Base-by-base conservation (phyloP, 2,888 invertebrate genomes). In the Proisotoma minuta region DNA sequence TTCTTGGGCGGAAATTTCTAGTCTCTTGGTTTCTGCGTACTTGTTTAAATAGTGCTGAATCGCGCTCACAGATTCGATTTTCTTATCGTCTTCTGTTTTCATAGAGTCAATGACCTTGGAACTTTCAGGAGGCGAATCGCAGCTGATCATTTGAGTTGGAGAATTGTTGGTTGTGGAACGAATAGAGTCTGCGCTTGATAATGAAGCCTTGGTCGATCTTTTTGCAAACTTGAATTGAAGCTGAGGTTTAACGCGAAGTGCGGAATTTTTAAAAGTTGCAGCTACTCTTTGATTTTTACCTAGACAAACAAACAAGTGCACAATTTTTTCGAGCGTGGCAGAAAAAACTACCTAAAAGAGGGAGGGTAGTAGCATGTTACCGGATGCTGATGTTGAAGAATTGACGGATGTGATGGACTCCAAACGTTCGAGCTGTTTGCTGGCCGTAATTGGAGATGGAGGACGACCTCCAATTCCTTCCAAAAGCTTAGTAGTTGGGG, bases 211-310 rank as follows among this genome's bases (percentile, higher is more conserved):
- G 34, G 34, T 34, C 15, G 34, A 34, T 10, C 15, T 34, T 8
- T 15, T 34, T 34, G 34, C 15, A 34, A 34, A 34, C 34, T 43
- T 43, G 20, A 43, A 43, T 43, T 43, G 43, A 5, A n/a, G 18
- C 20, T 43, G 5, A 15, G 34, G 34, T 15, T 34, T 34, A 8
- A 34, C 15, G 34, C 34, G 34, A 15, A 34, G 34, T 8, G 34
- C 15, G 4, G 43, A 18, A 4, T 43, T 5, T 12, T 12, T 5
- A 20, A n/a, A 43, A 18, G 43, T 4, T 12, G 43, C 43, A n/a
- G 43, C 43, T 43, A n/a, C 5, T 43, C 18, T 43, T 20, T 43
- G 43, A n/a, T 43, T 43, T 43, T 43, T 43, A 43, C 43, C 43
- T 43, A 43, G 20, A 20, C 43, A 20, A n/a, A n/a, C n/a, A n/a